Base-by-base conservation (phyloP, 2,888 invertebrate species). In the Drepanosiphum platanoidis region DNA sequence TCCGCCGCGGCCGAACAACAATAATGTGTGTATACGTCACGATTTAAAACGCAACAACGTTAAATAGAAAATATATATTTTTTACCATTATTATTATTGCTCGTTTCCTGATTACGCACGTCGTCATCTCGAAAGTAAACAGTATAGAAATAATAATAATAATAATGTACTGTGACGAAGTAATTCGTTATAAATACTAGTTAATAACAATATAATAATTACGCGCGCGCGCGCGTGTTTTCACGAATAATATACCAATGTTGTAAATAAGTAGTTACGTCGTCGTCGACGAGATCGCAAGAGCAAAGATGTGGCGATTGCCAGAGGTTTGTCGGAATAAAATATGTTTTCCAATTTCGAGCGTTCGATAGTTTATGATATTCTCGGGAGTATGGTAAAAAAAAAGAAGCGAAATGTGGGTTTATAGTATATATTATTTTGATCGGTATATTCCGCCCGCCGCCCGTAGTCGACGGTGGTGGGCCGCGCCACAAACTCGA, bases 371-470 rank as follows among this genome's bases (percentile, higher is more conserved):
- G 22, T 11, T 34, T 77, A 61, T 42, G 36, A 22, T 27, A 18
- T 64, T 22, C 30, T 30, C 13, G 30, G 30, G 30, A 64, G n/a
- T n/a, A n/a, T 4, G 5, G 22, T 22, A 32, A 9, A 27, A 39
- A 75, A 15, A 61, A 9, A 27, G 30, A 75, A 15, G 36, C n/a
- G n/a, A 15, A 77, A 78, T 39, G 22, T 30, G 22, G 18, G 22
- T 64, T 64, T 64, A 78, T 78, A n/a, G n/a, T n/a, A n/a, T n/a
- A n/a, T n/a, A n/a, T n/a, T n/a, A n/a, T n/a, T n/a, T 78, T 34
- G 64, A 78, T 78, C 77, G 61, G 39, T 64, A 61, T 64, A 39
- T 64, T 39, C 61, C 77, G 30, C 64, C 64, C 30, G 11, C 15
- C 8, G 0, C 30, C n/a, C n/a, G n/a, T 58, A 7, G 11, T 30